Conservation (phyloP, 2,113 vertebrate genomes). For the Thymallus thymallus region DNA sequence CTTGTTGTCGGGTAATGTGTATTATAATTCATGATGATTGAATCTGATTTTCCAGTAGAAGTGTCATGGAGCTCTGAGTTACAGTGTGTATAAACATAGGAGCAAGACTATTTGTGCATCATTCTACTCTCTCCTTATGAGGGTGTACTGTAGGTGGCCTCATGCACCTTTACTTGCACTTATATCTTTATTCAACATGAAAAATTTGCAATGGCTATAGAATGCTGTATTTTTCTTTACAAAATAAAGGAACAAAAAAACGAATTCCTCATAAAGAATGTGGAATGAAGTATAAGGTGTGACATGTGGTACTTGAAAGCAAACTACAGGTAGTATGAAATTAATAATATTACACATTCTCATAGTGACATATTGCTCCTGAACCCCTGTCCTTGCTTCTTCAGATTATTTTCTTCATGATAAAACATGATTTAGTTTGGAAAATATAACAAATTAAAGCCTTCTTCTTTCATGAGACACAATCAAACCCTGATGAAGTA, state of each 20-base stretch:
- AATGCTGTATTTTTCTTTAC: not conserved
- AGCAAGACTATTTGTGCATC: no score
- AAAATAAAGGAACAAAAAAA: not conserved
- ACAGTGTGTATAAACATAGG: no score
- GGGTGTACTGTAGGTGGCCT: no score
- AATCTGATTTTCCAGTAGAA: no score
- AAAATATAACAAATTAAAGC: not conserved
- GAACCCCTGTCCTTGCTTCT: not conserved
- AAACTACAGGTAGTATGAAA: not conserved
- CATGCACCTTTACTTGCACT: constrained; percentile 30
- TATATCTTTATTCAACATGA: constrained; percentile 1
- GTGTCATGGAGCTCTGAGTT: no score
- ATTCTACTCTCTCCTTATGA: no score
- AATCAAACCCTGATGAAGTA: not conserved
- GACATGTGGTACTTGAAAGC: not conserved
- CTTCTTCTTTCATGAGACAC: not conserved
- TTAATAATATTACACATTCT: not conserved
- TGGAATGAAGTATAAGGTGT: not conserved
- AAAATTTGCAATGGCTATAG: constrained; percentile 3
- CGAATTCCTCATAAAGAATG: not conserved
- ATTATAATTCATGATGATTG: no score
- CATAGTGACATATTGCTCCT: not conserved
- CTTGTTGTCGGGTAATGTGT: no score
- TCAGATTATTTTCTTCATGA: not conserved
- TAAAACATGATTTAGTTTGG: not conserved